Percentiles rank a stretch among this genome's conserved stretches.
phyloP scores from a whole-genome alignment of 1,140 invertebrate genomes.

The Sinonovacula constricta region DNA sequence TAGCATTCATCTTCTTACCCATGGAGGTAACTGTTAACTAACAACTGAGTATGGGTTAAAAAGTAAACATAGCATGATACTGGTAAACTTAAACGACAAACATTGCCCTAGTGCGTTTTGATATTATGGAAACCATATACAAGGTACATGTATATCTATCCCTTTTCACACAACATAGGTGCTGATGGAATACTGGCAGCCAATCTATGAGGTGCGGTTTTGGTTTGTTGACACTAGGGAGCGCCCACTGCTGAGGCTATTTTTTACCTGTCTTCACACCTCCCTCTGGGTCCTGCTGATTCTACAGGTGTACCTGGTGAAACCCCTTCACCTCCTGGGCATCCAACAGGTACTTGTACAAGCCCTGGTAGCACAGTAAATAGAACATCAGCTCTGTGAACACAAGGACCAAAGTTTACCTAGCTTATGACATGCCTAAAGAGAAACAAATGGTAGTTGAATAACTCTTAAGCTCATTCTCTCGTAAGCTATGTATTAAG shows the following conservation, averaged over 20 bases:
- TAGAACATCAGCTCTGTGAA: too few species aligned
- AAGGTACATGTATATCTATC: background rate
- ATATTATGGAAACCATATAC: background rate
- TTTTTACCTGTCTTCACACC: slow-evolving; percentile 22
- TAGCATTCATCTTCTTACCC: too few species aligned
- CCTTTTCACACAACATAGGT: slow-evolving; percentile 17
- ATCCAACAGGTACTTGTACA: slow-evolving; percentile 45
- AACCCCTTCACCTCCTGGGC: slow-evolving; percentile 35
- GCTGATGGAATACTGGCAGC: slow-evolving; percentile 38
- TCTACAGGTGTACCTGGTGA: slow-evolving; percentile 17
- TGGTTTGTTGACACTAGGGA: slow-evolving; percentile 32
- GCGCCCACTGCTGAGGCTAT: slow-evolving; percentile 3
- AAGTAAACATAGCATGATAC: too few species aligned
- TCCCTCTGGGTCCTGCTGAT: slow-evolving; percentile 21
- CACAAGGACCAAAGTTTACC: too few species aligned
- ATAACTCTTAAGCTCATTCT: too few species aligned
- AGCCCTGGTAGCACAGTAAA: slow-evolving; percentile 30
- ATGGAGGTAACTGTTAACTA: too few species aligned
- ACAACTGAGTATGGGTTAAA: too few species aligned
- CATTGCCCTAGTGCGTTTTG: background rate
- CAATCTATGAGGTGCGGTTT: slow-evolving; percentile 41
- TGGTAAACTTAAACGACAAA: background rate
- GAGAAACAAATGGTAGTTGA: too few species aligned
- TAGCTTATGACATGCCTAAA: too few species aligned
- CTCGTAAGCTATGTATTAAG: too few species aligned